Evolutionary conservation across 1,140 invertebrate species (phyloP).

Genomic region (Portunus trituberculatus): DNA sequence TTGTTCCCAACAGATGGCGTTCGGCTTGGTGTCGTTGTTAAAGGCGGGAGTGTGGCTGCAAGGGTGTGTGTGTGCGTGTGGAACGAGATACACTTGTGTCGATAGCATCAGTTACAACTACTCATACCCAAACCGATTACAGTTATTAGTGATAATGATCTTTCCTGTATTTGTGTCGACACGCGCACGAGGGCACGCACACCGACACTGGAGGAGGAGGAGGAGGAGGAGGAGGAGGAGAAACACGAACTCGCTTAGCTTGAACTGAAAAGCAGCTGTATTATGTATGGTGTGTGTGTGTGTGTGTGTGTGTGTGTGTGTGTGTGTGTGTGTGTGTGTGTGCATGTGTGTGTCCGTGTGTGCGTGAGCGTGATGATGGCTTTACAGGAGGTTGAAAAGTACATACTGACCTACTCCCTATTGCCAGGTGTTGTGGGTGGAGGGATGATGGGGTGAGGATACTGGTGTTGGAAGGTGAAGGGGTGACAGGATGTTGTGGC

Average conservation of each 20-base stretch:
- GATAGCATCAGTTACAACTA: background rate
- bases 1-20: too few species aligned
- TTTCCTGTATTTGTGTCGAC: background rate
- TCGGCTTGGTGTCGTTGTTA: too few species aligned
- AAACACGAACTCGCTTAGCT: background rate
- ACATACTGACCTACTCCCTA: too few species aligned
- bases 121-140: background rate
- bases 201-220: background rate
- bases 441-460: too few species aligned
- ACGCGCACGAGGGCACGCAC: background rate
- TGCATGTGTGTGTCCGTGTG: background rate
- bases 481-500: too few species aligned
- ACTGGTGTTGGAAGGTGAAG: too few species aligned
- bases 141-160: constrained; percentile 4
- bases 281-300: too few species aligned
- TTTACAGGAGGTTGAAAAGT: too few species aligned
- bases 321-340: constrained; percentile 20
- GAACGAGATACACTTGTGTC: background rate
- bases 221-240: background rate
- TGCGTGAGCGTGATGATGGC: background rate
- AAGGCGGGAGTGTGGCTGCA: too few species aligned
- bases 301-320: background rate
- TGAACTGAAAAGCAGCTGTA: background rate
- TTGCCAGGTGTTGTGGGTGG: too few species aligned
- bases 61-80: too few species aligned